Evolutionary conservation across 2,888 invertebrate genomes (phyloP), one percentile per base, ranked within the genome.

Genomic region (Hyppa rectilinea): DNA sequence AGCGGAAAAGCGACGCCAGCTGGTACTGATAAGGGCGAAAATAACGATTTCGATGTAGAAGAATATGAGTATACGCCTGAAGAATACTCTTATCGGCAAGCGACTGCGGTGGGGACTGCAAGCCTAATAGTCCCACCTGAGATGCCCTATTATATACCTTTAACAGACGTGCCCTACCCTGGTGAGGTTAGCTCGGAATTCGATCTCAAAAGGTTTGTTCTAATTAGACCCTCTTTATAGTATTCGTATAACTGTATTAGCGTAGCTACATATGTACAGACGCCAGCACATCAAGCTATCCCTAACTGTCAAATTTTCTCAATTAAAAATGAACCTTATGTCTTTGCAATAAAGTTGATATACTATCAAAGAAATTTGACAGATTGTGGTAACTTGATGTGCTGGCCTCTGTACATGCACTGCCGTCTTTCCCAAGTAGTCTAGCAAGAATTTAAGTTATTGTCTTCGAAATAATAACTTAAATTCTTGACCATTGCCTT

Each of bases 151-250:
- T 95, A 93, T 64, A 78, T 95, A 72, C 88, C 94, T 2, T 77
- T 95, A 0, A 93, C 94, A 10, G 95, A 96, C 75, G 93, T 95
- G 0, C 91, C 89, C 2, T 94, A 95, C 71, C 94, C 94, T 2
- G 94, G 89, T 29, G 95, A 96, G 82, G 85, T 89, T 12, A 91
- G 91, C 77, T 96, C 95, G 0, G 88, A 88, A 23, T 94, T 88
- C 78, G 89, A 96, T 83, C 85, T 95, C 36, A 93, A 90, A 83
- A 94, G 92, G 95, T 95, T 29, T 68, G 85, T 84, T 40, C 26
- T 36, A 4, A 26, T 55, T 29, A 23, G 4, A 31, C 0, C 1
- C 14, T 40, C 5, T n/a, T 38, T 20, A 23, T 0, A 12, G 12
- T 9, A 43, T 31, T 50, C 26, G 7, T 20, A 12, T 58, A 43